phyloP scores from a whole-genome alignment of 2,797 vertebrate genomes.

The Toxotes lorentzi region DNA sequence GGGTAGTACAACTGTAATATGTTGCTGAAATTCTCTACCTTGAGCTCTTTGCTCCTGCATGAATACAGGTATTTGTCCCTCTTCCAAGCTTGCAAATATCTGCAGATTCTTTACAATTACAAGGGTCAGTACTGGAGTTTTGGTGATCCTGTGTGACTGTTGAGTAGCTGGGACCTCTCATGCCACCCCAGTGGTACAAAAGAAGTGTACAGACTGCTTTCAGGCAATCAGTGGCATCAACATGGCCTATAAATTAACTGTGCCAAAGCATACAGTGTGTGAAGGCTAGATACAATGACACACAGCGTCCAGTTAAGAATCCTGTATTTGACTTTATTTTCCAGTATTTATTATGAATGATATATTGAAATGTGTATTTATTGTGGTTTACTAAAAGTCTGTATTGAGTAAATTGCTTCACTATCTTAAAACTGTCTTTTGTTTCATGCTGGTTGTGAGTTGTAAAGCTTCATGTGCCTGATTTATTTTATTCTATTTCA shows the following conservation, averaged over 20 bases:
- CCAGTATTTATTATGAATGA: constrained; percentile 97
- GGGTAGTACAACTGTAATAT: constrained; percentile 17
- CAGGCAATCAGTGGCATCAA: constrained; percentile 66
- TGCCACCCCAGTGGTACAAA: constrained; percentile 41
- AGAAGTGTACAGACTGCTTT: constrained; percentile 64
- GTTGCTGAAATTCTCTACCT: constrained; percentile 40
- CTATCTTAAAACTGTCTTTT: constrained; percentile 88
- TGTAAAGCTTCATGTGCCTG: constrained; percentile 91
- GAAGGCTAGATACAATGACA: constrained; percentile 64
- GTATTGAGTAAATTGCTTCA: constrained; percentile 92
- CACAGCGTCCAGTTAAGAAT: constrained; percentile 75
- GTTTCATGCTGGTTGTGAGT: constrained; percentile 89
- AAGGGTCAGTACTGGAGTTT: constrained; percentile 19
- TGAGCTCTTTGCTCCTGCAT: constrained; percentile 65
- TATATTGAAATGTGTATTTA: constrained; percentile 97
- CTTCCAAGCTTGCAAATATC: constrained; percentile 52
- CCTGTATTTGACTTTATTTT: constrained; percentile 89
- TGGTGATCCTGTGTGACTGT: constrained; percentile 17
- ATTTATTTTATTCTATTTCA: constrained; percentile 74
- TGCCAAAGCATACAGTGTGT: constrained; percentile 76
- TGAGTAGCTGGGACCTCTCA: constrained; percentile 35
- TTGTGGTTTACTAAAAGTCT: constrained; percentile 94
- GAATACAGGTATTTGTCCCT: constrained; percentile 50
- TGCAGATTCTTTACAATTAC: constrained; percentile 26
- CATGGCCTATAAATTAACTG: constrained; percentile 53